Percentiles rank a stretch among this genome's conserved stretches.
Evolutionary conservation across 2,113 vertebrate species (phyloP).

Genomic region (Cyphomyrus discorhynchus): DNA sequence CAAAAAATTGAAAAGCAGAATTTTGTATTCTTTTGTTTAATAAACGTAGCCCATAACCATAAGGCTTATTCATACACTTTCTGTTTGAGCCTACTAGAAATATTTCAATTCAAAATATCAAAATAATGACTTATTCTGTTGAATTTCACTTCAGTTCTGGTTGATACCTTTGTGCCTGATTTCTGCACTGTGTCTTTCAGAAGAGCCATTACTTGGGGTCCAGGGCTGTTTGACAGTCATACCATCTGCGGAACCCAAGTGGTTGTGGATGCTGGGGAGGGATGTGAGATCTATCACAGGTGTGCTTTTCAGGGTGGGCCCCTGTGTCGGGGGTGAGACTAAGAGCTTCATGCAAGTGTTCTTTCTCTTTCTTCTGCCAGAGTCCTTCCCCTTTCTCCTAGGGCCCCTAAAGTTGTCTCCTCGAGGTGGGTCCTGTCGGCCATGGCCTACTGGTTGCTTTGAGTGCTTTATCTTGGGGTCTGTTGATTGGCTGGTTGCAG

Average conservation of each 20-base stretch:
- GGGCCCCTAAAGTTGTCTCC: neutral
- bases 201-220: neutral
- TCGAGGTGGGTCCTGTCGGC: neutral
- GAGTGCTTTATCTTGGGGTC: neutral
- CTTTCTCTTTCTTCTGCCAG: neutral
- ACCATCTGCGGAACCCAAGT: neutral
- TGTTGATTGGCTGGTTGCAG: neutral
- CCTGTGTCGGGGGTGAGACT: neutral
- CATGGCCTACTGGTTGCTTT: neutral
- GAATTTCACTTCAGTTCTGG: neutral
- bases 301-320: neutral
- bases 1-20: neutral
- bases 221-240: neutral
- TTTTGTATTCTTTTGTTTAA: neutral
- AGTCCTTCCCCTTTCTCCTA: neutral
- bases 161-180: neutral
- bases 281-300: neutral
- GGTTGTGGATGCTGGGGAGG: neutral
- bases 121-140: neutral
- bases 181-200: neutral
- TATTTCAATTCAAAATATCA: neutral
- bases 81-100: neutral
- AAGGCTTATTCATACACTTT: neutral
- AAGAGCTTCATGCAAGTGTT: neutral
- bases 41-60: neutral